phyloP scores from a whole-genome alignment of 2,113 vertebrate genomes.

The Callionymus lyra region DNA sequence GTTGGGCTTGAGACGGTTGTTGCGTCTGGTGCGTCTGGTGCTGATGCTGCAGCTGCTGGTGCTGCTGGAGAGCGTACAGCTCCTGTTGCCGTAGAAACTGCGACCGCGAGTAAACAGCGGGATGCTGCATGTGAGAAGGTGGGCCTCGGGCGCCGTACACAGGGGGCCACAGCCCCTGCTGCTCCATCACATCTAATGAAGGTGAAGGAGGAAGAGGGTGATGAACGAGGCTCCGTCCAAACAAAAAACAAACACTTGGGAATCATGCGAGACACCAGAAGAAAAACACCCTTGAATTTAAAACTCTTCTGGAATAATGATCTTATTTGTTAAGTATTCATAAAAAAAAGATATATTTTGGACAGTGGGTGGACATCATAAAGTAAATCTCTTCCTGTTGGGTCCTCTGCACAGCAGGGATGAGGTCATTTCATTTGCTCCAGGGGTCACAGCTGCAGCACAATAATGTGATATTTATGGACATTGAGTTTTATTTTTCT shows the following conservation, averaged over 20 bases:
- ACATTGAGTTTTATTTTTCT: too few relatives aligned
- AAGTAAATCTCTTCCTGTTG: too few relatives aligned
- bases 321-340: too few relatives aligned
- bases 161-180: conserved; percentile 89
- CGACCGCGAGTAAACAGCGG: conserved; percentile 82
- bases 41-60: conserved; percentile 73
- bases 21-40: conserved; percentile 70
- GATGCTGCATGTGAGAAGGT: conserved; percentile 86
- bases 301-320: too few relatives aligned
- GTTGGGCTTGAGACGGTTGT: conserved; percentile 53
- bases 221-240: conserved; percentile 21
- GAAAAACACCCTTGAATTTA: too few relatives aligned
- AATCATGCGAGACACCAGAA: too few relatives aligned
- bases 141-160: conserved; percentile 84
- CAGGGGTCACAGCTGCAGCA: too few relatives aligned
- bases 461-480: too few relatives aligned
- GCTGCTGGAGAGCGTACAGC: conserved; percentile 85
- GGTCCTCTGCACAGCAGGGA: too few relatives aligned
- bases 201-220: conserved; percentile 29
- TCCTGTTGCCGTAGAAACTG: conserved; percentile 95
- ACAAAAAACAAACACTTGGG: conserved; percentile 17
- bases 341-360: too few relatives aligned
- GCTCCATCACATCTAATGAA: conserved; percentile 91
- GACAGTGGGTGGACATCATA: too few relatives aligned
- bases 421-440: too few relatives aligned